phyloP scores from a whole-genome alignment of 2,888 invertebrate species.

The Vanessa cardui region DNA sequence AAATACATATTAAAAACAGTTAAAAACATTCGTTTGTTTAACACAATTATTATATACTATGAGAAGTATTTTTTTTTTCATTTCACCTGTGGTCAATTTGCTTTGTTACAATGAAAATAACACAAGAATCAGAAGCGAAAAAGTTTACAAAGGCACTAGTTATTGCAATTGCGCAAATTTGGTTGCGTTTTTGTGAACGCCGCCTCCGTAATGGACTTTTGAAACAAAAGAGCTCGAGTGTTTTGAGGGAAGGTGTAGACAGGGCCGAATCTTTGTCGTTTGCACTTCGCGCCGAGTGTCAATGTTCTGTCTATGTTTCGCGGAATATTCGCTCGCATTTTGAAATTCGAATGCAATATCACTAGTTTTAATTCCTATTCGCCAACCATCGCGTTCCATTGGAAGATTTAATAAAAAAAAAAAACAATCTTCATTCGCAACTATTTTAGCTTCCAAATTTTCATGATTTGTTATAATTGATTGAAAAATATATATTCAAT shows the following conservation, averaged over 20 bases:
- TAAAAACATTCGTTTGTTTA: too few relatives aligned
- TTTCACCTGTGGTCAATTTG: background rate
- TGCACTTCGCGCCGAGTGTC: conserved; percentile 37
- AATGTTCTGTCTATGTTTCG: conserved; percentile 22
- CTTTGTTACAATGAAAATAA: background rate
- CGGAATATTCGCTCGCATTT: conserved; percentile 23
- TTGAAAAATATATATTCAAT: too few relatives aligned
- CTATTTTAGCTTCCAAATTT: background rate
- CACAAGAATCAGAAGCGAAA: conserved; percentile 3
- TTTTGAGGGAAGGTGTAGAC: conserved; percentile 59
- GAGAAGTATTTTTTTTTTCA: too few relatives aligned
- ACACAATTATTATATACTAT: too few relatives aligned
- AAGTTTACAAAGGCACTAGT: conserved; percentile 12
- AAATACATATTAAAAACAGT: too few relatives aligned
- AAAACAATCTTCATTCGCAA: background rate
- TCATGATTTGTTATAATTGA: background rate
- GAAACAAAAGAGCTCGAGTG: conserved; percentile 55
- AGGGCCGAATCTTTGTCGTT: conserved; percentile 63
- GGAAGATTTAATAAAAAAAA: background rate
- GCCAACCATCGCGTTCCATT: background rate
- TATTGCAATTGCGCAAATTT: conserved; percentile 44
- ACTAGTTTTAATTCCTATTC: background rate
- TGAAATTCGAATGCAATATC: conserved; percentile 15
- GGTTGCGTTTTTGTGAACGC: conserved; percentile 54
- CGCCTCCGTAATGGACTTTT: conserved; percentile 56